A percentile compares a stretch with the other conserved stretches of the same genome.
phyloP scores from a whole-genome alignment of 2,797 vertebrate species.

The Myotis planiceps region DNA sequence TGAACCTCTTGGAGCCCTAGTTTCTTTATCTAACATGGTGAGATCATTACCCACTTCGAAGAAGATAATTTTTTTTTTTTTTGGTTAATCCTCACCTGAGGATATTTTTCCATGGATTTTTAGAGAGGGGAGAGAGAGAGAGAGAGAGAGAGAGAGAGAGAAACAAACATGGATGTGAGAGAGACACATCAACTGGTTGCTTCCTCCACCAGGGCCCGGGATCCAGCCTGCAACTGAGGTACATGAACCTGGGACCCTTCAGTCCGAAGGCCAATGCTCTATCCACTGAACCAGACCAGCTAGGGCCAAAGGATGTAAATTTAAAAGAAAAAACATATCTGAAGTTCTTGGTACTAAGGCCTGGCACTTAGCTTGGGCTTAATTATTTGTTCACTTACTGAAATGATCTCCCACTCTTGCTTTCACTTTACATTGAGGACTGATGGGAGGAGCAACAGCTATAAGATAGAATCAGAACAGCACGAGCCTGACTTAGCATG shows the following conservation, averaged over 20 bases:
- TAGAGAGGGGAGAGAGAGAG: no score
- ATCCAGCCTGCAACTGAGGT: no score
- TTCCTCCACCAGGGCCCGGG: no score
- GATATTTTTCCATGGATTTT: no score
- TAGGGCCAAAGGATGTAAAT: not conserved
- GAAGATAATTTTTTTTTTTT: not conserved
- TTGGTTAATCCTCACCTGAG: no score
- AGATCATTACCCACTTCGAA: not conserved
- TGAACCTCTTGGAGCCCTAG: not conserved
- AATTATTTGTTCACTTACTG: slow-evolving; percentile 8
- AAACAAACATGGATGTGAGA: no score
- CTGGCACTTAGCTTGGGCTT: not conserved
- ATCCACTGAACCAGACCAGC: no score
- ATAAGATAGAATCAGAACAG: not conserved
- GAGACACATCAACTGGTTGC: no score
- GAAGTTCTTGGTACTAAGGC: not conserved
- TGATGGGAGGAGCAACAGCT: not conserved
- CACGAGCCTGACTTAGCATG: not conserved
- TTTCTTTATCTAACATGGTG: not conserved
- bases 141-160: no score
- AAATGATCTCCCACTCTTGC: not conserved
- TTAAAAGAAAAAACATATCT: not conserved
- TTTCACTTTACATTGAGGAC: not conserved
- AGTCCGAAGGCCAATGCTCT: no score
- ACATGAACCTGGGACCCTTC: no score